Evolutionary conservation across 2,888 invertebrate genomes (phyloP).

Genomic region (Ennomos quercinarius): DNA sequence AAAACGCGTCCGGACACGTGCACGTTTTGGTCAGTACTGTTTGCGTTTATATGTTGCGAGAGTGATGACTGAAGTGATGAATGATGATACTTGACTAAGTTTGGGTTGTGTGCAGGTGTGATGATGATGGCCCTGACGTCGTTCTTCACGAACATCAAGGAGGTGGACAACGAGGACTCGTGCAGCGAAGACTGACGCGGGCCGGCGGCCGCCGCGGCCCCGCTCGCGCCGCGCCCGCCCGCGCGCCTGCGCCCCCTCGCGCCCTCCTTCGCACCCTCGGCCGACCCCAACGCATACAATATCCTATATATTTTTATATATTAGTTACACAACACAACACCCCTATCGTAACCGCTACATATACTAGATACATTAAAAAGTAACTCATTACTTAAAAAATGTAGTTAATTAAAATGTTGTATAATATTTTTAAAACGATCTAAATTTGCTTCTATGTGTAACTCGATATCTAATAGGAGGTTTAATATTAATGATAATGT

Average conservation of each 20-base stretch:
- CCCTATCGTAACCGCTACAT: conserved; percentile 41
- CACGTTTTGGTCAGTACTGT: too few relatives aligned
- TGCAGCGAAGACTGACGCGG: conserved; percentile 80
- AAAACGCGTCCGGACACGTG: too few relatives aligned
- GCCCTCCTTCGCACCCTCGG: neutral
- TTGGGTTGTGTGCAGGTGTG: conserved; percentile 79
- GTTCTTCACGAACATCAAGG: conserved; percentile 89
- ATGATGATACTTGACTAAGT: too few relatives aligned
- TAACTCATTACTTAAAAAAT: neutral
- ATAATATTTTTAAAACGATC: conserved; percentile 43
- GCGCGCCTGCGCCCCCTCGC: conserved; percentile 5
- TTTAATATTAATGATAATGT: conserved; percentile 6
- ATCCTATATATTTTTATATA: conserved; percentile 72
- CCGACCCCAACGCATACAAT: conserved; percentile 36
- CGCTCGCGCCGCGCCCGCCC: conserved; percentile 37
- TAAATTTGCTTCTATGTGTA: conserved; percentile 29
- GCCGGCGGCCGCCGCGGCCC: conserved; percentile 48
- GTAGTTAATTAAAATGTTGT: conserved; percentile 55
- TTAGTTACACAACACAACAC: conserved; percentile 49
- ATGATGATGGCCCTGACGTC: conserved; percentile 90
- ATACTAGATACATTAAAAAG: conserved; percentile 36
- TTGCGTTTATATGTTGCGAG: too few relatives aligned
- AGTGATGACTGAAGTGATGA: too few relatives aligned
- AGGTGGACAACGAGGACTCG: conserved; percentile 87
- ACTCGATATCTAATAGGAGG: conserved; percentile 13